Percentiles rank a stretch among this genome's conserved stretches.
These are phyloP conservation scores for Eupithecia pulchellata DNA, from an alignment of 2,888 invertebrate species.

Conservation along the genomic window DNA sequence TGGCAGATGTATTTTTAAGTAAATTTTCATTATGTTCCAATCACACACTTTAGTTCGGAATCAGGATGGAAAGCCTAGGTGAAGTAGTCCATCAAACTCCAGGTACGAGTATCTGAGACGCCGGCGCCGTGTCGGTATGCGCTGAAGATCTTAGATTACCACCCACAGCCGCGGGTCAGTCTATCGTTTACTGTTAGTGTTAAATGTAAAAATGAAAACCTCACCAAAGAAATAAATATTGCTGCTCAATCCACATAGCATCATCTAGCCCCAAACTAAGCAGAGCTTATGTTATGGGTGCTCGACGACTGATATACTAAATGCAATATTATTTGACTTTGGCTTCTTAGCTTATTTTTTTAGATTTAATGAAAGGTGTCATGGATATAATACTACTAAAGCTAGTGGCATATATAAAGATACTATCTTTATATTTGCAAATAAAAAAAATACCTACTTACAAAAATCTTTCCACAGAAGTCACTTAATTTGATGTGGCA, in stretches of 20 bases:
- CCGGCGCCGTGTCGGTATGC: slow-evolving; percentile 51
- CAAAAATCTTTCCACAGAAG: not conserved
- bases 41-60: not conserved
- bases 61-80: not conserved
- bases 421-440: not conserved
- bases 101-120: slow-evolving; percentile 27
- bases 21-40: too few relatives aligned
- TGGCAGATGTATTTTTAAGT: too few relatives aligned
- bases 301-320: too few relatives aligned
- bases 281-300: too few relatives aligned
- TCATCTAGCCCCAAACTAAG: too few relatives aligned
- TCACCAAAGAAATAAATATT: not conserved
- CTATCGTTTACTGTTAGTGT: not conserved
- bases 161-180: slow-evolving; percentile 46
- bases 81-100: slow-evolving; percentile 2
- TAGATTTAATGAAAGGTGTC: too few relatives aligned
- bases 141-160: slow-evolving; percentile 58
- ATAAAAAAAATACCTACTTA: not conserved
- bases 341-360: too few relatives aligned
- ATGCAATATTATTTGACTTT: too few relatives aligned
- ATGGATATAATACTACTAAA: too few relatives aligned
- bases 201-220: not conserved
- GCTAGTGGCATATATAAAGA: too few relatives aligned
- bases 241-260: not conserved
- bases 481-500: not conserved